Evolutionary conservation across 2,888 invertebrate genomes (phyloP).

Genomic region (Drosophila gaucha): DNA sequence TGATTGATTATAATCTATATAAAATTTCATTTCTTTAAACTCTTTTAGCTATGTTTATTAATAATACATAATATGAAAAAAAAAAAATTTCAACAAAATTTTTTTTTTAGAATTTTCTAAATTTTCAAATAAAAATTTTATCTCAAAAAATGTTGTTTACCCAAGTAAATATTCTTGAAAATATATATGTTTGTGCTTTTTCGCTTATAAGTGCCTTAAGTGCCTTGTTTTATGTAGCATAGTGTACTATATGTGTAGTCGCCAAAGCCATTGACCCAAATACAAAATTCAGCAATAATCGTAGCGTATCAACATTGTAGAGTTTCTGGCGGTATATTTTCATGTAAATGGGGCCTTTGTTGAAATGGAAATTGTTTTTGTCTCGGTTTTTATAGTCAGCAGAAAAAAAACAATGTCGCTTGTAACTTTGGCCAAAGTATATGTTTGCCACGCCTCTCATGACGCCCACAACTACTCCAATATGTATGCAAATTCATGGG

Average conservation of each 20-base stretch:
- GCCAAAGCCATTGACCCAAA: slow-evolving; percentile 46
- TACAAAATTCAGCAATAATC: slow-evolving; percentile 33
- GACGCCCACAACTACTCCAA: slow-evolving; percentile 4
- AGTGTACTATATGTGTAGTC: not conserved
- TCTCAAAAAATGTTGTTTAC: not conserved
- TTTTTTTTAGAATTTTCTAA: no score
- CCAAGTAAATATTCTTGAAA: not conserved
- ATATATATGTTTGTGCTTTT: not conserved
- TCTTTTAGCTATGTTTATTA: not conserved
- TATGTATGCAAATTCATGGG: slow-evolving; percentile 7
- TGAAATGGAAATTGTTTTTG: slow-evolving; percentile 42
- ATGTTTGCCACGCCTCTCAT: slow-evolving; percentile 18
- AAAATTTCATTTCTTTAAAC: not conserved
- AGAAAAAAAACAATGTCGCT: no score
- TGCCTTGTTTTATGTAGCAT: slow-evolving; percentile 10
- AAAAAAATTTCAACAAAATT: not conserved
- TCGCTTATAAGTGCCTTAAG: not conserved
- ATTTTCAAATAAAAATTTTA: not conserved
- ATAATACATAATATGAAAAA: not conserved
- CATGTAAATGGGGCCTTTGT: slow-evolving; percentile 56
- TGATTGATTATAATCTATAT: no score
- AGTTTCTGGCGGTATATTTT: slow-evolving; percentile 31
- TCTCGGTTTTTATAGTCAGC: slow-evolving; percentile 36
- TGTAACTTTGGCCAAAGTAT: slow-evolving; percentile 1
- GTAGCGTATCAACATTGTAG: not conserved